Conservation (phyloP, 2,888 invertebrate species). For the Apamea crenata region DNA sequence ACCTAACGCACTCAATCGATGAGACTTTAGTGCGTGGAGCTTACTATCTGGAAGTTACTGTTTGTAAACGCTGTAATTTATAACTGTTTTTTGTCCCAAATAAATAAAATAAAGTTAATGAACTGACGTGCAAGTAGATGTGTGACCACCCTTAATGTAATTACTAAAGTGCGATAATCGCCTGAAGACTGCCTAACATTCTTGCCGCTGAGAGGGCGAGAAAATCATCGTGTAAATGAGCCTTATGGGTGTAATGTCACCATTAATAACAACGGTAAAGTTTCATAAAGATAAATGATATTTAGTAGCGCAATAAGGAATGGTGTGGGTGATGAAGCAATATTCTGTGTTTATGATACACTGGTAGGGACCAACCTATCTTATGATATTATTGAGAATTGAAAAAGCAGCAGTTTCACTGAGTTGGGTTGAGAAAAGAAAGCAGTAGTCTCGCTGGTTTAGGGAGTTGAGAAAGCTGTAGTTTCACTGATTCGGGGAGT, state of each 20-base stretch:
- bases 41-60: not conserved
- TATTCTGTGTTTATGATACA: conserved; percentile 61
- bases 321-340: conserved; percentile 44
- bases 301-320: conserved; percentile 50
- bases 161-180: not conserved
- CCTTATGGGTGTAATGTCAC: not conserved
- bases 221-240: not conserved
- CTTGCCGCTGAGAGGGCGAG: not conserved
- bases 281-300: conserved; percentile 42
- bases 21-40: not conserved
- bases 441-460: too few species aligned
- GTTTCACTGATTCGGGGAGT: too few species aligned
- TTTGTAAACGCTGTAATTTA: too few species aligned
- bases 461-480: too few species aligned
- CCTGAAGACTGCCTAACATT: not conserved
- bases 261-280: conserved; percentile 33
- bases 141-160: not conserved
- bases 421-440: not conserved
- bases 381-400: conserved; percentile 28
- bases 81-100: too few species aligned
- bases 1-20: not conserved
- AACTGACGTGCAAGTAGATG: not conserved
- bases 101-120: not conserved
- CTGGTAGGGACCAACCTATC: conserved; percentile 44
- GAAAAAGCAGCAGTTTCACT: not conserved